A percentile compares a stretch with the other conserved stretches of the same genome.
phyloP scores from a whole-genome alignment of 2,888 invertebrate genomes.

The Metopia argyrocephala region DNA sequence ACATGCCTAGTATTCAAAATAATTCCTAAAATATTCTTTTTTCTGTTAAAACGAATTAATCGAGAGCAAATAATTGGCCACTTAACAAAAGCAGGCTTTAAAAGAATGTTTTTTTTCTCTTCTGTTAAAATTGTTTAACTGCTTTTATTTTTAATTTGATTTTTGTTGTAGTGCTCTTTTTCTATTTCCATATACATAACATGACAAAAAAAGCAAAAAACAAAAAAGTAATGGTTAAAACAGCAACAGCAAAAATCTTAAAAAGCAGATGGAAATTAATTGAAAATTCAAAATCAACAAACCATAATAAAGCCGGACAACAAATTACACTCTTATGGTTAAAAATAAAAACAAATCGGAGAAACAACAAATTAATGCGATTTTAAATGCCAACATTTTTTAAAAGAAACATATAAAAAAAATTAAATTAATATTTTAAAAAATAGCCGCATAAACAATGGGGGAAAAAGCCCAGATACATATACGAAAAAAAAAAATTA shows the following conservation, averaged over 20 bases:
- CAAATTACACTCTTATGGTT: slow-evolving; percentile 55
- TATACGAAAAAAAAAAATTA: not conserved
- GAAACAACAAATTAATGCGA: slow-evolving; percentile 50
- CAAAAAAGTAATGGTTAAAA: not conserved
- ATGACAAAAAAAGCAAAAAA: not conserved
- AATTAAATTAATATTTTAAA: not conserved
- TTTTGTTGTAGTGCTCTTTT: slow-evolving; percentile 27
- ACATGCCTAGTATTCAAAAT: too few relatives aligned
- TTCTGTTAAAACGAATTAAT: not conserved
- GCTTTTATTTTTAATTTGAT: too few relatives aligned
- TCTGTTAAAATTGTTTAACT: too few relatives aligned
- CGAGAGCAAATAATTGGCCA: not conserved
- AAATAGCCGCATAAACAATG: not conserved
- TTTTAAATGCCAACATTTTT: slow-evolving; percentile 54
- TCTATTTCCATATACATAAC: too few relatives aligned
- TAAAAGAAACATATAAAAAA: slow-evolving; percentile 6
- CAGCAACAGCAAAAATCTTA: slow-evolving; percentile 24
- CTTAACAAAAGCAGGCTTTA: not conserved
- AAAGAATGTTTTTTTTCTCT: not conserved
- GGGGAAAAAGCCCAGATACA: too few relatives aligned
- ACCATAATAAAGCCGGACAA: slow-evolving; percentile 59
- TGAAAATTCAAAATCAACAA: slow-evolving; percentile 61
- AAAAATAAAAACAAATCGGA: slow-evolving; percentile 16
- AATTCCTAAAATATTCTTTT: not conserved
- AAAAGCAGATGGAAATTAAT: slow-evolving; percentile 59